Evolutionary conservation across 2,797 vertebrate genomes (phyloP).

Genomic region (Anguilla marmorata): DNA sequence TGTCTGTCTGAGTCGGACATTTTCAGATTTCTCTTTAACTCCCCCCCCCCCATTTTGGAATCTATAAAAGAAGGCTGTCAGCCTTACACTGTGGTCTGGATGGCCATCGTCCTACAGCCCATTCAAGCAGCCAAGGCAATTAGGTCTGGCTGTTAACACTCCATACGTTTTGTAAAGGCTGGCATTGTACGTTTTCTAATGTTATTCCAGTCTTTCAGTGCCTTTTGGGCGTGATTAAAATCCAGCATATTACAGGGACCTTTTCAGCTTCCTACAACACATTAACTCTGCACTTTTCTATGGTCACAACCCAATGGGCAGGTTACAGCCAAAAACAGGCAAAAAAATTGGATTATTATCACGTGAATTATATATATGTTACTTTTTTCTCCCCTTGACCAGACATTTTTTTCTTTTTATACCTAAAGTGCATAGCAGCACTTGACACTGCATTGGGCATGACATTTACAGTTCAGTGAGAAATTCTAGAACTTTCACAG

Average conservation of each 20-base stretch:
- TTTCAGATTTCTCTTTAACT: conserved; percentile 56
- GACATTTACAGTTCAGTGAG: conserved; percentile 33
- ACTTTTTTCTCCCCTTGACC: conserved; percentile 41
- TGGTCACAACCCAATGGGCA: conserved; percentile 61
- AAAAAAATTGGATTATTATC: conserved; percentile 37
- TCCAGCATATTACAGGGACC: conserved; percentile 66
- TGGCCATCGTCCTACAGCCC: conserved; percentile 59
- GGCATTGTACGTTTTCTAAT: conserved; percentile 69
- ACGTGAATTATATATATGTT: conserved; percentile 45
- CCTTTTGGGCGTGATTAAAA: conserved; percentile 71
- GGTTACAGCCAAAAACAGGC: conserved; percentile 55
- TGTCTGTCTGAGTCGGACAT: conserved; percentile 41
- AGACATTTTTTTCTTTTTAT: conserved; percentile 35
- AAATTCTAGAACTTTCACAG: not conserved
- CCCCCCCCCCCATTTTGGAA: conserved; percentile 27
- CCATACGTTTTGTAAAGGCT: conserved; percentile 73
- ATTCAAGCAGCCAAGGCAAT: conserved; percentile 69
- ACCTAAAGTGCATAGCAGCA: conserved; percentile 36
- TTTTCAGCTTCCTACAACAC: conserved; percentile 60
- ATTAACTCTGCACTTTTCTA: conserved; percentile 54
- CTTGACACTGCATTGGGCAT: conserved; percentile 56
- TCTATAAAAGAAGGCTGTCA: conserved; percentile 50
- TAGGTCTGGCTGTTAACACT: conserved; percentile 71
- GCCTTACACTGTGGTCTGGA: conserved; percentile 59
- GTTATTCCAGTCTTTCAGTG: conserved; percentile 72